Base-by-base conservation (phyloP, 2,888 invertebrate genomes). In the Mycalesis mineus region DNA sequence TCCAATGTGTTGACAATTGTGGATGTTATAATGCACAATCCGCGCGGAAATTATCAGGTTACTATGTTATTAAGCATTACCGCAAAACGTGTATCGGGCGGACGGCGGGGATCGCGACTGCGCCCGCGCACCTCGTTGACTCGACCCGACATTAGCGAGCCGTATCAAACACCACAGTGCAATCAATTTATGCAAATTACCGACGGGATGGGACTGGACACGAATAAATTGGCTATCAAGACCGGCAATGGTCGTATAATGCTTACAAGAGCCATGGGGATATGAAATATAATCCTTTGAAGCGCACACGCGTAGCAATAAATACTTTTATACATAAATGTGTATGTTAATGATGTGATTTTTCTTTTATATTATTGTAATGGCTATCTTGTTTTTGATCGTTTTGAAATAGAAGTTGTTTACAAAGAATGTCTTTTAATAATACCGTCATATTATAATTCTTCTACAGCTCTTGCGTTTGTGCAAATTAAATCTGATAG, bases 101-200 rank as follows among this genome's bases (percentile, higher is more conserved):
- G 84, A 82, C 84, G 82, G 83, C 77, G 82, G 82, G 80, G 80
- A 80, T 85, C 82, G 80, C 84, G 87, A 87, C 88, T 88, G 87
- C 71, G 73, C 69, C 72, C 71, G 76, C 78, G 78, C 77, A 77
- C 74, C 70, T 66, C 74, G 71, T 62, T 60, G 55, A 56, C 51
- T 31, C 52, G 22, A 8, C 15, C 52, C 52, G 39, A 51, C 62
- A 59, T 59, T 55, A 65, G 57, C 62, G 61, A 56, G 60, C 58
- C 60, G 64, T 64, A 65, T 63, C 61, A 60, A 55, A 66, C 63
- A 65, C 64, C 60, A 61, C 75, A 72, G 73, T 77, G 81, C 82
- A 79, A 88, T 87, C 87, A 87, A 88, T 88, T 88, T 82, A 89
- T 89, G 88, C 82, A 88, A 88, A 89, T 88, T 84, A 78, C 70